These are phyloP conservation scores for Tineola bisselliella DNA, from an alignment of 2,888 invertebrate species.

Conservation along the genomic window DNA sequence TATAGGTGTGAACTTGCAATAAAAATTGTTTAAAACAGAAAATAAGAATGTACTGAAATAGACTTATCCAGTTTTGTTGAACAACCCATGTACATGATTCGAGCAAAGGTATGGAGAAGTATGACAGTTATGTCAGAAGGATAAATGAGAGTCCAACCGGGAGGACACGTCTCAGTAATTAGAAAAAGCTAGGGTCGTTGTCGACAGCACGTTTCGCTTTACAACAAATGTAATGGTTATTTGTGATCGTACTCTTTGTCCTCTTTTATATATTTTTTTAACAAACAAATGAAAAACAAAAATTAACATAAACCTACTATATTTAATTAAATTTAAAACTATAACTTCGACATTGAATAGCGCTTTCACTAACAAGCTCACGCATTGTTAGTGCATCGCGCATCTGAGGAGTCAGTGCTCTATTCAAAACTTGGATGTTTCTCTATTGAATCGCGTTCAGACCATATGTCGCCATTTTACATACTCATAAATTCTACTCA, in stretches of 20 bases:
- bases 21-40: no score
- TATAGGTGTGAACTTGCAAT: no score
- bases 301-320: no score
- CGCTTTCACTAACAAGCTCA: neutral
- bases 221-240: conserved; percentile 9
- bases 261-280: neutral
- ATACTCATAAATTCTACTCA: neutral
- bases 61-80: neutral
- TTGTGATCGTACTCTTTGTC: neutral
- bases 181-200: neutral
- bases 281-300: no score
- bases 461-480: neutral
- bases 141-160: neutral
- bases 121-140: neutral
- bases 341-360: neutral
- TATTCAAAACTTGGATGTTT: neutral
- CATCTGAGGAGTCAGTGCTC: neutral
- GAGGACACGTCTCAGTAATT: conserved; percentile 4
- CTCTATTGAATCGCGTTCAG: neutral
- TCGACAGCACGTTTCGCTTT: conserved; percentile 3
- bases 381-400: conserved; percentile 1
- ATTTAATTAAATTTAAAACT: no score
- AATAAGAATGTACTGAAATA: no score
- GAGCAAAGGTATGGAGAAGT: neutral
- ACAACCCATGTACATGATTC: neutral